phyloP scores from a whole-genome alignment of 1,140 invertebrate species.

The Lycorma delicatula region DNA sequence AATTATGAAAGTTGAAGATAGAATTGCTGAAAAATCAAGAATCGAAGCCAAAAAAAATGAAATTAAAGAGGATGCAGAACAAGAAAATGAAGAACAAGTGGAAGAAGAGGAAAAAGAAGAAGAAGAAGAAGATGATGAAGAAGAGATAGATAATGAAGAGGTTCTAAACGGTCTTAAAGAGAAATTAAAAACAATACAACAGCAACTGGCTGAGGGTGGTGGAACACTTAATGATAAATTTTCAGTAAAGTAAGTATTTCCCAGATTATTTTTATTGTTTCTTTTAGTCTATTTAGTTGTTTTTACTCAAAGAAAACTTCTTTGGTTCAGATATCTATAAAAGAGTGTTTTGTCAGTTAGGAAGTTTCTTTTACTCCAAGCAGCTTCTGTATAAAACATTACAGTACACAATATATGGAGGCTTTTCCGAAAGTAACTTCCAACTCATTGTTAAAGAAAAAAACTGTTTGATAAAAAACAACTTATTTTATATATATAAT shows the following conservation, averaged over 20 bases:
- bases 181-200: slow-evolving; percentile 39
- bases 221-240: not conserved
- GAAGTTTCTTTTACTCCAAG: no score
- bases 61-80: slow-evolving; percentile 21
- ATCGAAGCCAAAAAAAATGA: slow-evolving; percentile 12
- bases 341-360: no score
- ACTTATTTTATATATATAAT: no score
- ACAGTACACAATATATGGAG: no score
- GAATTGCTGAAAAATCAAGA: slow-evolving; percentile 3
- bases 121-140: slow-evolving; percentile 13
- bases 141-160: slow-evolving; percentile 29
- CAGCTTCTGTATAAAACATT: no score
- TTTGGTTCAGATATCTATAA: no score
- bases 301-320: no score
- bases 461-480: no score
- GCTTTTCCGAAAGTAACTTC: no score
- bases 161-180: slow-evolving; percentile 26
- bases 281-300: no score
- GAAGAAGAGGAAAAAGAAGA: slow-evolving; percentile 24
- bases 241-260: not conserved
- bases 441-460: no score
- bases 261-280: no score
- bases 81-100: slow-evolving; percentile 27
- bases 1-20: slow-evolving; percentile 3
- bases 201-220: slow-evolving; percentile 27